Percentiles rank a stretch among this genome's conserved stretches.
Conservation (phyloP, 2,113 vertebrate species). For the Rhinopomastus cyanomelas region DNA sequence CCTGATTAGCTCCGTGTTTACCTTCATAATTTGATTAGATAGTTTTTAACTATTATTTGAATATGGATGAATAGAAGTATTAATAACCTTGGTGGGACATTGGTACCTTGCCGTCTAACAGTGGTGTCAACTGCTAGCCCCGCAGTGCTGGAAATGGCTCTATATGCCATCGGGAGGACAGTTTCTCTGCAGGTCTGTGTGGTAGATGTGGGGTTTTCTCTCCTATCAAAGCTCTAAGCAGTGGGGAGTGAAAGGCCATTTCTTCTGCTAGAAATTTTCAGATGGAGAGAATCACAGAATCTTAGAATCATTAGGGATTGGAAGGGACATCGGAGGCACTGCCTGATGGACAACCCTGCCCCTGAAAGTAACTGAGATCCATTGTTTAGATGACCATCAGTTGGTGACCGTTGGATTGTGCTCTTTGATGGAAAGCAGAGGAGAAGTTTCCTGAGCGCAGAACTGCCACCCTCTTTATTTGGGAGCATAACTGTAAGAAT, state of each 20-base stretch:
- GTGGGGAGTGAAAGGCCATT: background rate
- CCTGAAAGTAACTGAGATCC: background rate
- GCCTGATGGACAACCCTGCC: fast-evolving
- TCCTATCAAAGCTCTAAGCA: background rate
- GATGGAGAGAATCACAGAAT: background rate
- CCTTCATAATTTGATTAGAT: slow-evolving; percentile 16
- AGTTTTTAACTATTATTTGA: slow-evolving; percentile 1
- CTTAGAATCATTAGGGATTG: no score
- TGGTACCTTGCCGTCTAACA: background rate
- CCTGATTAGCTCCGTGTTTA: slow-evolving; percentile 59
- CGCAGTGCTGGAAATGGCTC: background rate
- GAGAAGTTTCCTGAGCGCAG: background rate
- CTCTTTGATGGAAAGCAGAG: background rate
- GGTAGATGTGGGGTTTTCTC: background rate
- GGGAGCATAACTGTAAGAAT: background rate
- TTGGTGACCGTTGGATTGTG: background rate
- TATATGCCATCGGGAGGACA: background rate
- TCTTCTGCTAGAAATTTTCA: background rate
- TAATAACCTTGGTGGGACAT: background rate
- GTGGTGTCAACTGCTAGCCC: background rate
- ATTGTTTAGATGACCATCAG: background rate
- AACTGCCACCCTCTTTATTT: background rate
- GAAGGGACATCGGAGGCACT: no score
- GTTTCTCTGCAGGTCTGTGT: background rate
- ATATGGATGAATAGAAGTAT: background rate